A percentile compares a stretch with the other conserved stretches of the same genome.
phyloP scores from a whole-genome alignment of 2,888 invertebrate genomes.

The Acleris emargana region DNA sequence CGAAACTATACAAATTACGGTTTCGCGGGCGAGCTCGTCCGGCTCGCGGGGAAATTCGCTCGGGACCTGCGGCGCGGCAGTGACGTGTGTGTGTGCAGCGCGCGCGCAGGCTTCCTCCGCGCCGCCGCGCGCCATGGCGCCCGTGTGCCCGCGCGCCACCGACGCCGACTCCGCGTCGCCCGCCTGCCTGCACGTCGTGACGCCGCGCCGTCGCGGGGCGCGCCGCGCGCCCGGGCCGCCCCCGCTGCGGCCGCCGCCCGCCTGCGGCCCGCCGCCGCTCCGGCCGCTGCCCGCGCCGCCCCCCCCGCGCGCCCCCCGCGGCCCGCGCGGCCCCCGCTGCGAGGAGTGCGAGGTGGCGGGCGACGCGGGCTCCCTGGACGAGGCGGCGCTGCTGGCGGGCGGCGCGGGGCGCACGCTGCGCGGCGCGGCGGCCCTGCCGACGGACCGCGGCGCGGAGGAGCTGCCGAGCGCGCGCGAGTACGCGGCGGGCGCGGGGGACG shows the following conservation, averaged over 20 bases:
- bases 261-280: constrained; percentile 46
- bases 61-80: constrained; percentile 31
- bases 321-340: constrained; percentile 44
- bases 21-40: constrained; percentile 2
- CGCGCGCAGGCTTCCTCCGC: constrained; percentile 52
- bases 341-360: constrained; percentile 81
- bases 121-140: constrained; percentile 46
- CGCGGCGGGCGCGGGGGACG: constrained; percentile 38
- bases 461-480: constrained; percentile 56
- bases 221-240: constrained; percentile 55
- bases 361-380: constrained; percentile 75
- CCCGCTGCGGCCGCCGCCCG: constrained; percentile 67
- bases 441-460: constrained; percentile 88
- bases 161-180: constrained; percentile 50
- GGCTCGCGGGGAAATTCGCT: constrained; percentile 13
- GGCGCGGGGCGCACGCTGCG: constrained; percentile 59
- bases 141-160: constrained; percentile 52
- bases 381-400: constrained; percentile 42
- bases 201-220: constrained; percentile 68
- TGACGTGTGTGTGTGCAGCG: constrained; percentile 41
- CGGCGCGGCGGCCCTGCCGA: constrained; percentile 58
- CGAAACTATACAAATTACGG: no score
- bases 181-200: constrained; percentile 50
- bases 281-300: constrained; percentile 51
- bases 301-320: constrained; percentile 44